Base-by-base conservation (phyloP, 2,888 invertebrate genomes). In the Lasioglossum oenotherae region DNA sequence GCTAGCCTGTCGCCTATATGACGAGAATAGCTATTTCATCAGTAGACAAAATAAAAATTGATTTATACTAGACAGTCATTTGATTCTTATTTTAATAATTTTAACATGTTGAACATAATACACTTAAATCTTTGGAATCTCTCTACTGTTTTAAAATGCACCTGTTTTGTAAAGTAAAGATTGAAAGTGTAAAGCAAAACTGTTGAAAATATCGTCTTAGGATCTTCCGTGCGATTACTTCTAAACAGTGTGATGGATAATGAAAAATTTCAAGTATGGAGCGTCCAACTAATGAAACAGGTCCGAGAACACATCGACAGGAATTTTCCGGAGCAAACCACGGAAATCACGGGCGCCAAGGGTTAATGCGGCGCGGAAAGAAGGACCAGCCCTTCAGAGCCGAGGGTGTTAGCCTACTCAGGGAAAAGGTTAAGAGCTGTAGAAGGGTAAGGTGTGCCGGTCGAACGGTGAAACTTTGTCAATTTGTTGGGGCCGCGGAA, bases 401-500 rank as follows among this genome's bases (percentile, higher is more conserved):
- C 38, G 38, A 74, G 64, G 64, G 64, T 64, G 64, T 64, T 64
- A 64, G 64, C 64, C 64, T 31, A 64, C 64, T 64, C 64, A 16
- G 19, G 31, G 64, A 64, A 64, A 64, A 64, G 64, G 31, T 64
- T 64, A 64, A 64, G 64, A 64, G 64, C 64, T 4, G 64, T 19
- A 16, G 64, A 64, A 69, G 67, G 35, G 67, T 64, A 69, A 69
- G 67, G 67, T 38, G 67, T 69, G 27, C 16, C 27, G 69, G 49
- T 64, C 75, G 78, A 78, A 38, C 74, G 80, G 27, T 74, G 75
- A 84, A 81, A 86, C 81, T 86, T 86, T 78, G 86, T 86, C 86
- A 84, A 86, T 86, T 86, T 85, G 86, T 86, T 76, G 85, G 73
- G 41, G 27, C n/a, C 78, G 67, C 35, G 69, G 78, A 80, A 84